A percentile compares a stretch with the other conserved stretches of the same genome.
Conservation (phyloP, 1,140 invertebrate genomes). For the Drosophila subpulchrella region DNA sequence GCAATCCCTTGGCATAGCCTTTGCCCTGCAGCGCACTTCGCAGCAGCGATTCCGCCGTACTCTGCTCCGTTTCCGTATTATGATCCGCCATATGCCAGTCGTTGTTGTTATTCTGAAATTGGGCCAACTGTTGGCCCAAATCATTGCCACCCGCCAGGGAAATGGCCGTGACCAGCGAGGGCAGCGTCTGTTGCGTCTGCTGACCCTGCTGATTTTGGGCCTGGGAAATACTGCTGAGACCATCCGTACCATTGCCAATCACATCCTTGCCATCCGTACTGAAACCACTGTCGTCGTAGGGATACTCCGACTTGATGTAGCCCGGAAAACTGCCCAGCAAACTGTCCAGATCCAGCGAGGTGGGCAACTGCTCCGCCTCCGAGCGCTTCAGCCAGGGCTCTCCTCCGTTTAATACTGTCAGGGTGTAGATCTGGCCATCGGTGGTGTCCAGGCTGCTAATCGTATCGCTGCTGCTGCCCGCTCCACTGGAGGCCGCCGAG, state of each 20-base stretch:
- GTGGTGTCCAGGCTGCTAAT: constrained; percentile 78
- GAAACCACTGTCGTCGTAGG: constrained; percentile 89
- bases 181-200: constrained; percentile 71
- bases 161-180: constrained; percentile 82
- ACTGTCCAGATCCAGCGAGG: constrained; percentile 88
- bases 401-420: constrained; percentile 88
- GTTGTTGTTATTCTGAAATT: constrained; percentile 91
- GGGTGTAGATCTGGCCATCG: constrained; percentile 88
- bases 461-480: constrained; percentile 69
- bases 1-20: constrained; percentile 85
- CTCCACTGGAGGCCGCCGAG: constrained; percentile 57
- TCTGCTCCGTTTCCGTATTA: constrained; percentile 87
- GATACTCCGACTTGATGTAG: constrained; percentile 88
- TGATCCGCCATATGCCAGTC: constrained; percentile 91
- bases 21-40: constrained; percentile 92
- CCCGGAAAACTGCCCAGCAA: constrained; percentile 87
- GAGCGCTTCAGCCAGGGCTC: constrained; percentile 86
- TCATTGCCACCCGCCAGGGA: constrained; percentile 85
- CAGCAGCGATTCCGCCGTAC: constrained; percentile 89
- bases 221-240: constrained; percentile 63
- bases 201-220: constrained; percentile 29
- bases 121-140: constrained; percentile 78
- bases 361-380: constrained; percentile 85
- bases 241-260: constrained; percentile 54
- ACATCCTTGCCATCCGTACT: constrained; percentile 88